phyloP scores from a whole-genome alignment of 2,888 invertebrate genomes.

The Drosophila falleni region DNA sequence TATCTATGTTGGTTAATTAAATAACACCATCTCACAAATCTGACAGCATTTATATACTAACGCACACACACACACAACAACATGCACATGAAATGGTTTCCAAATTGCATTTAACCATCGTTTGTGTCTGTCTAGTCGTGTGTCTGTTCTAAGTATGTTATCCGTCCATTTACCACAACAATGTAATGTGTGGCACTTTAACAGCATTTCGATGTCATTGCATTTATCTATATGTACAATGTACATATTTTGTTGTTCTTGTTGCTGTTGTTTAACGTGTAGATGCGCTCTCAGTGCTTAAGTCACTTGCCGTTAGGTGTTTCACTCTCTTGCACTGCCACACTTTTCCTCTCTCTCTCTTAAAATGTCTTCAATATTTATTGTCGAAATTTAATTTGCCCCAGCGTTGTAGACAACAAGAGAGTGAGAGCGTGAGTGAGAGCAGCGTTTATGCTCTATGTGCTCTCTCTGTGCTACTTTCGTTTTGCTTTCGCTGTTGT shows the following conservation, averaged over 20 bases:
- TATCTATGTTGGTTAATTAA: conserved; percentile 3
- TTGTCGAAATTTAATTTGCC: conserved; percentile 6
- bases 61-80: not conserved
- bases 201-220: conserved; percentile 54
- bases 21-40: conserved; percentile 9
- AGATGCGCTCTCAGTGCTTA: conserved; percentile 17
- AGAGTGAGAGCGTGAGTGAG: conserved; percentile 7
- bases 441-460: conserved; percentile 1
- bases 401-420: conserved; percentile 2
- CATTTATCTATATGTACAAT: conserved; percentile 3
- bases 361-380: conserved; percentile 44
- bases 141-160: conserved; percentile 13
- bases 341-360: conserved; percentile 1
- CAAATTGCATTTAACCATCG: conserved; percentile 22
- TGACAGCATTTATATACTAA: conserved; percentile 1
- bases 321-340: conserved; percentile 25
- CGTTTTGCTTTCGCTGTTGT: conserved; percentile 32
- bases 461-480: conserved; percentile 36
- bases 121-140: conserved; percentile 6
- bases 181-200: conserved; percentile 35
- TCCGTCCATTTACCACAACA: conserved; percentile 18
- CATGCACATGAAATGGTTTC: conserved; percentile 5
- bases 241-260: conserved; percentile 16
- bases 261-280: conserved; percentile 18
- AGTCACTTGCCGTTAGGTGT: conserved; percentile 25